These are phyloP conservation scores for Melanophora roralis DNA, from an alignment of 2,888 invertebrate species.

Conservation along the genomic window DNA sequence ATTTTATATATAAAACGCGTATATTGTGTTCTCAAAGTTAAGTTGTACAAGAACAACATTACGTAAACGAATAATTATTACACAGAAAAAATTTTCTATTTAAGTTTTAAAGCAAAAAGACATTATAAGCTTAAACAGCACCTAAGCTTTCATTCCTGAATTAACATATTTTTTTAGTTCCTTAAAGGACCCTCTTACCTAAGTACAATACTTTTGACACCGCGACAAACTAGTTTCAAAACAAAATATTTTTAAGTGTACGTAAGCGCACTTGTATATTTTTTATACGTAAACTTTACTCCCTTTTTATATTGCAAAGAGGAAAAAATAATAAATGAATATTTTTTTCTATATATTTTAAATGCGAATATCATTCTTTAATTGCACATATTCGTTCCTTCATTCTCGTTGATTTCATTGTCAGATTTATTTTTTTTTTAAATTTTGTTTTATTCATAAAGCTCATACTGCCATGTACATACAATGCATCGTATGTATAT, in stretches of 20 bases:
- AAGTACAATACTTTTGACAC: too few relatives aligned
- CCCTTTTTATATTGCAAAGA: slow-evolving; percentile 31
- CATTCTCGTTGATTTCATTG: slow-evolving; percentile 58
- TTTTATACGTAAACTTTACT: slow-evolving; percentile 16
- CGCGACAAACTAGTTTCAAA: too few relatives aligned
- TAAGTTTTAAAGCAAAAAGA: too few relatives aligned
- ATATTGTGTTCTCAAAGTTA: slow-evolving; percentile 33
- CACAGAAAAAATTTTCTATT: not conserved
- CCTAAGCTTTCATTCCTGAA: too few relatives aligned
- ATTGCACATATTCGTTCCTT: slow-evolving; percentile 46
- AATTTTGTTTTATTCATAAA: not conserved
- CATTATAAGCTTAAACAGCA: too few relatives aligned
- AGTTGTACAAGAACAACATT: slow-evolving; percentile 31
- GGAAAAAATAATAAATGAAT: slow-evolving; percentile 3
- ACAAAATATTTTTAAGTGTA: too few relatives aligned
- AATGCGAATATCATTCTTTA: slow-evolving; percentile 26
- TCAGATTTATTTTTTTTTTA: slow-evolving; percentile 37
- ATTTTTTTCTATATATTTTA: not conserved
- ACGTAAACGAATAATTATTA: slow-evolving; percentile 8
- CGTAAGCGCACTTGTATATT: too few relatives aligned
- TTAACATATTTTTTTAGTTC: too few relatives aligned
- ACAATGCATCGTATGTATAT: not conserved
- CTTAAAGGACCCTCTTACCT: too few relatives aligned
- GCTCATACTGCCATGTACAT: too few relatives aligned
- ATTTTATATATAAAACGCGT: too few relatives aligned